Conservation (phyloP, 2,797 vertebrate species). For the Aphelocoma californica region DNA sequence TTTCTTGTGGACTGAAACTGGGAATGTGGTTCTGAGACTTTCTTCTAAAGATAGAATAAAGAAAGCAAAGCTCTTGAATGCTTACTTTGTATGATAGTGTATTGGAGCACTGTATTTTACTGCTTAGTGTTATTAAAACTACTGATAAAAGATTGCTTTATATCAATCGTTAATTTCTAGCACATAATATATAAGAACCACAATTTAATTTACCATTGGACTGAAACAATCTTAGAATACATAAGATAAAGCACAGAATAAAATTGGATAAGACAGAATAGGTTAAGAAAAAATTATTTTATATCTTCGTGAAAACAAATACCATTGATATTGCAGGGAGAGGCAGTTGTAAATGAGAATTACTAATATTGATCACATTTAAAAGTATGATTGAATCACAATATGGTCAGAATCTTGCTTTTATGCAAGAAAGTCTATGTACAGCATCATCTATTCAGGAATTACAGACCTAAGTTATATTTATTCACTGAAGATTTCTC, state of each 20-base stretch:
- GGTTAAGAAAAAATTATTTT: neutral
- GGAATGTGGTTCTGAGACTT: neutral
- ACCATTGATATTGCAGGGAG: neutral
- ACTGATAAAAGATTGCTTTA: neutral
- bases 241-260: neutral
- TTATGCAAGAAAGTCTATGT: neutral
- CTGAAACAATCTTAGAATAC: neutral
- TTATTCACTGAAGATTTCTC: neutral
- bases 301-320: neutral
- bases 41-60: neutral
- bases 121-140: neutral
- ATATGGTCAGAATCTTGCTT: neutral
- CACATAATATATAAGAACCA: neutral
- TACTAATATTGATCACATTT: neutral
- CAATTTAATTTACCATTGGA: neutral
- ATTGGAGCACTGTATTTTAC: neutral
- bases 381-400: neutral
- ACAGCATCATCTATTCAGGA: neutral
- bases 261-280: neutral
- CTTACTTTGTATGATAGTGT: neutral
- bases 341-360: neutral
- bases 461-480: neutral
- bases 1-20: neutral
- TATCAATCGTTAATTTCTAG: neutral
- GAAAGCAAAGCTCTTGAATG: neutral